These are phyloP conservation scores for Sprattus sprattus DNA, from an alignment of 2,113 vertebrate genomes.

Conservation along the genomic window DNA sequence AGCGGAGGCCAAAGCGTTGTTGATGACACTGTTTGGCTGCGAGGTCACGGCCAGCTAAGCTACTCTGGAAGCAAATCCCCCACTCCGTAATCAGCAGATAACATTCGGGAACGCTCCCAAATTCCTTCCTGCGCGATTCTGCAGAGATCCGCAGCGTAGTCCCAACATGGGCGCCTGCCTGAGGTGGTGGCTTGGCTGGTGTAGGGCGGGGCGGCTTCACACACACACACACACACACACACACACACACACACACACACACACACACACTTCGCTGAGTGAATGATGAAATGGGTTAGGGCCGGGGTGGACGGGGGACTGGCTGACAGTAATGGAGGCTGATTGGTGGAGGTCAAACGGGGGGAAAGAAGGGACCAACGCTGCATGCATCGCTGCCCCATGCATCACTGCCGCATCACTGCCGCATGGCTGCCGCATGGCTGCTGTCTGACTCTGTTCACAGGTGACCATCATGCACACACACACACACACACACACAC, in stretches of 20 bases:
- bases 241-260: too few species aligned
- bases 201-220: too few species aligned
- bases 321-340: conserved; percentile 8
- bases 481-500: too few species aligned
- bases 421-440: too few species aligned
- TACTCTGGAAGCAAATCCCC: neutral
- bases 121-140: neutral
- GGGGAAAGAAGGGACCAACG: neutral
- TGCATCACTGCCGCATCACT: neutral
- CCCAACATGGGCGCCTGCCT: neutral
- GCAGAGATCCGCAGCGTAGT: neutral
- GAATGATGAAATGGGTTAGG: neutral
- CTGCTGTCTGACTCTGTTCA: too few species aligned
- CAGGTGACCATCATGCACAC: too few species aligned
- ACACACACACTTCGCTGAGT: too few species aligned
- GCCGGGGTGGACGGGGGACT: neutral
- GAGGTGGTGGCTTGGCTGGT: neutral
- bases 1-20: neutral
- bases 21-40: neutral
- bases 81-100: neutral
- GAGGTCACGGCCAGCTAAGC: neutral
- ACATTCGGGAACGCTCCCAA: neutral
- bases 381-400: neutral
- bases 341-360: neutral
- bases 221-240: too few species aligned